phyloP scores from a whole-genome alignment of 2,113 vertebrate genomes.

The Rhinopithecus roxellana region DNA sequence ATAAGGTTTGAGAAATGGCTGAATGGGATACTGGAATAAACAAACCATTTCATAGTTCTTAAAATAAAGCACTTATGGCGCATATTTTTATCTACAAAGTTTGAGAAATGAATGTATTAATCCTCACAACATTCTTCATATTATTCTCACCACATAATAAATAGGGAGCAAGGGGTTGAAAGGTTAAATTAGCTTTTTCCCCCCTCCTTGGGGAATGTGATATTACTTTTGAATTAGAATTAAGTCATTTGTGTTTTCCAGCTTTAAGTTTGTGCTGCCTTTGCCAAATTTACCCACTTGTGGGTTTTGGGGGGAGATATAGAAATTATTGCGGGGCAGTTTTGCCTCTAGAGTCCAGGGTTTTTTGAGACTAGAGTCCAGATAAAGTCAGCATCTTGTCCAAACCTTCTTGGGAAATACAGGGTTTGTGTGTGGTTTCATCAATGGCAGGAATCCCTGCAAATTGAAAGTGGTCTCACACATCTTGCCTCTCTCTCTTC shows the following conservation, averaged over 20 bases:
- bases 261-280: not conserved
- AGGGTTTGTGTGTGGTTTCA: not conserved
- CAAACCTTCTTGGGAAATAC: not conserved
- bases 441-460: not conserved
- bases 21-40: constrained; percentile 65
- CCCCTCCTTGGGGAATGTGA: not conserved
- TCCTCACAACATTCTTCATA: constrained; percentile 58
- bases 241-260: not conserved
- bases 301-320: not conserved
- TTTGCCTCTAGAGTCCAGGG: not conserved
- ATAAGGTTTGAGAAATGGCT: constrained; percentile 63
- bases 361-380: not conserved
- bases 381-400: not conserved
- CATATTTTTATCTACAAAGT: constrained; percentile 76
- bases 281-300: constrained; percentile 18
- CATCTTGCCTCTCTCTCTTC: not conserved
- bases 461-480: not conserved
- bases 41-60: constrained; percentile 63
- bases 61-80: constrained; percentile 68
- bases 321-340: not conserved
- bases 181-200: constrained; percentile 67
- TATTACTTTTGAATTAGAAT: constrained; percentile 48
- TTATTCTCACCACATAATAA: constrained; percentile 66
- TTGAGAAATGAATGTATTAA: constrained; percentile 76
- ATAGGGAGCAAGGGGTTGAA: constrained; percentile 62